Evolutionary conservation across 2,797 vertebrate species (phyloP).

Genomic region (Dromococcyx pavoninus): DNA sequence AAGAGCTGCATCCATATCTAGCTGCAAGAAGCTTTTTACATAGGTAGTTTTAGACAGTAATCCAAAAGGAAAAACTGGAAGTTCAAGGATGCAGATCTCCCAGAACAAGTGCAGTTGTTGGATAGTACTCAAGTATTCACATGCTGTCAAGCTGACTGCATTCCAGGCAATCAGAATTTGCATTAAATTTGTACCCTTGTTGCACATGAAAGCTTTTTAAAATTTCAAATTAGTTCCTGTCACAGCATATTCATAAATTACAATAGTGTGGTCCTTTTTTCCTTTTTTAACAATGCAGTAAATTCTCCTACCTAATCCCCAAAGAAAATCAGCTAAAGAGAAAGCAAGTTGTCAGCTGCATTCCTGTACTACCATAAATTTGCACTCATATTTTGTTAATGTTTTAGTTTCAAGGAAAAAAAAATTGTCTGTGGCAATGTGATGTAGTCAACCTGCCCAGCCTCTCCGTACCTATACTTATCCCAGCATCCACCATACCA

Average conservation of each 20-base stretch:
- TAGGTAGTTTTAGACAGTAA: neutral
- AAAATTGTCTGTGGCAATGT: no score
- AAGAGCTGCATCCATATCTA: neutral
- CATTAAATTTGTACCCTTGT: neutral
- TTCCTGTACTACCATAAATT: neutral
- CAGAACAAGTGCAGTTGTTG: neutral
- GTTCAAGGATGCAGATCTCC: neutral
- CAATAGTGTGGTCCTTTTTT: neutral
- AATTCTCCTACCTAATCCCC: neutral
- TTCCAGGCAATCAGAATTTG: constrained; percentile 40
- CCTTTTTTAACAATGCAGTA: neutral
- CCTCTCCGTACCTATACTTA: no score
- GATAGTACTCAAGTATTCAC: constrained; percentile 25
- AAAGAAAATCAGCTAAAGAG: neutral
- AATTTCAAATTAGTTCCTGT: neutral
- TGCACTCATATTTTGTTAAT: neutral
- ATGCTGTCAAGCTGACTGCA: neutral
- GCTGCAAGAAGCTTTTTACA: neutral
- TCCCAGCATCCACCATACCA: no score
- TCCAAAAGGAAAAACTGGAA: neutral
- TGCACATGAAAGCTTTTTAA: neutral
- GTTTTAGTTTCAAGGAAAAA: no score
- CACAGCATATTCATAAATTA: neutral
- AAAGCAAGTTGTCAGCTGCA: neutral
- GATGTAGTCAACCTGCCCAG: no score